These are phyloP conservation scores for Pogonus chalceus DNA, from an alignment of 1,140 invertebrate genomes.

Conservation along the genomic window DNA sequence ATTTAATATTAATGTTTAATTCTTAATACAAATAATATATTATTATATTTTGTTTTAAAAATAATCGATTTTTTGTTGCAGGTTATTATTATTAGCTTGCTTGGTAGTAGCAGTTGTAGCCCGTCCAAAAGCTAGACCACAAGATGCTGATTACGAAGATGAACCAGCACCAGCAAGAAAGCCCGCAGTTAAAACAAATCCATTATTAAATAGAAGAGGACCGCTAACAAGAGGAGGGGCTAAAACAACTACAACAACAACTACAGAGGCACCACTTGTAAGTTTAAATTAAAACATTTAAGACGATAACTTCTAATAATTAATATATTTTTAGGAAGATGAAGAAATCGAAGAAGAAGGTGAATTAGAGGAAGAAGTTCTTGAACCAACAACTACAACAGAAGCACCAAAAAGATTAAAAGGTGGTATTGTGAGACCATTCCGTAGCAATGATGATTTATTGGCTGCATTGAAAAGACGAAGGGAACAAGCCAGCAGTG, in stretches of 20 bases:
- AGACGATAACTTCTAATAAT: background rate
- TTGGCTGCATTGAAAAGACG: constrained; percentile 57
- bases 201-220: constrained; percentile 26
- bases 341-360: constrained; percentile 33
- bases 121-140: constrained; percentile 17
- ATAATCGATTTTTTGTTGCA: background rate
- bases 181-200: constrained; percentile 21
- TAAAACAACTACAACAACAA: constrained; percentile 22
- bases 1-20: too few relatives aligned
- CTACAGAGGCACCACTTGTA: constrained; percentile 19
- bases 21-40: too few relatives aligned
- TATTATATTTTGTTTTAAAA: too few relatives aligned
- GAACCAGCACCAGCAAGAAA: constrained; percentile 26
- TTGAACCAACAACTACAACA: constrained; percentile 39
- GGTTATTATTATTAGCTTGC: constrained; percentile 22
- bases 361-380: constrained; percentile 38
- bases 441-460: constrained; percentile 61
- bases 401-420: constrained; percentile 54
- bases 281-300: too few relatives aligned
- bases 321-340: constrained; percentile 23
- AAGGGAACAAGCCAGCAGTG: constrained; percentile 40
- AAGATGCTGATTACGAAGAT: constrained; percentile 28
- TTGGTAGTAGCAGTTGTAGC: constrained; percentile 23
- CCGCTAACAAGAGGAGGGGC: constrained; percentile 22
- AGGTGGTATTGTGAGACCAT: constrained; percentile 51